Evolutionary conservation across 2,888 invertebrate species (phyloP).

Genomic region (Vesta saturnalis): DNA sequence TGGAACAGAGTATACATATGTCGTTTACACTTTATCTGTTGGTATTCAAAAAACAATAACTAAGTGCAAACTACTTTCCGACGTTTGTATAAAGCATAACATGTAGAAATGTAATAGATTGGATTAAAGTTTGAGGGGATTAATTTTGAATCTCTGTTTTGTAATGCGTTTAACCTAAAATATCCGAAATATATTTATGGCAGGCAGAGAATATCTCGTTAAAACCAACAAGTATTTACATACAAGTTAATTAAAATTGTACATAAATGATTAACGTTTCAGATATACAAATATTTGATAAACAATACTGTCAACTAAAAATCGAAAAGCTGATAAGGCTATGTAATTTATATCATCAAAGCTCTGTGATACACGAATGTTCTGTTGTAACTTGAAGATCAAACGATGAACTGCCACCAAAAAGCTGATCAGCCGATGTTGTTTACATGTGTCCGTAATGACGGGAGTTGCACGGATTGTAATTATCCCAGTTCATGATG

Average conservation of each 20-base stretch:
- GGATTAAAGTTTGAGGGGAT: not conserved
- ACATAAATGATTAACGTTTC: slow-evolving; percentile 3
- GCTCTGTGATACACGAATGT: slow-evolving; percentile 10
- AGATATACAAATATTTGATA: not conserved
- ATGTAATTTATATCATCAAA: slow-evolving; percentile 18
- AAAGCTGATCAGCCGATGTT: slow-evolving; percentile 37
- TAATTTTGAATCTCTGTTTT: not conserved
- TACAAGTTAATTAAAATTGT: slow-evolving; percentile 6
- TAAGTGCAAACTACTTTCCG: too few species aligned
- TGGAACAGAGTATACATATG: too few species aligned
- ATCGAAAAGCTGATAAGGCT: not conserved
- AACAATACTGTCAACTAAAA: slow-evolving; percentile 4
- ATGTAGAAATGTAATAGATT: too few species aligned
- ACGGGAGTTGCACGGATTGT: slow-evolving; percentile 38
- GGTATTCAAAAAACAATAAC: too few species aligned
- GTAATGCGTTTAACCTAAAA: not conserved
- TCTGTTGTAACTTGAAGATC: slow-evolving; percentile 28
- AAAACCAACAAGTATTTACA: not conserved
- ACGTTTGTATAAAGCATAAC: too few species aligned
- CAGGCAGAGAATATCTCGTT: not conserved
- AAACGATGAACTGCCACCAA: slow-evolving; percentile 28
- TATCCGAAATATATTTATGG: not conserved
- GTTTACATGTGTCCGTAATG: slow-evolving; percentile 37
- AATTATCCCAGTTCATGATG: slow-evolving; percentile 43
- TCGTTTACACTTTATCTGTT: too few species aligned